A percentile compares a stretch with the other conserved stretches of the same genome.
phyloP scores from a whole-genome alignment of 2,113 vertebrate genomes.

The Tetrao urogallus region DNA sequence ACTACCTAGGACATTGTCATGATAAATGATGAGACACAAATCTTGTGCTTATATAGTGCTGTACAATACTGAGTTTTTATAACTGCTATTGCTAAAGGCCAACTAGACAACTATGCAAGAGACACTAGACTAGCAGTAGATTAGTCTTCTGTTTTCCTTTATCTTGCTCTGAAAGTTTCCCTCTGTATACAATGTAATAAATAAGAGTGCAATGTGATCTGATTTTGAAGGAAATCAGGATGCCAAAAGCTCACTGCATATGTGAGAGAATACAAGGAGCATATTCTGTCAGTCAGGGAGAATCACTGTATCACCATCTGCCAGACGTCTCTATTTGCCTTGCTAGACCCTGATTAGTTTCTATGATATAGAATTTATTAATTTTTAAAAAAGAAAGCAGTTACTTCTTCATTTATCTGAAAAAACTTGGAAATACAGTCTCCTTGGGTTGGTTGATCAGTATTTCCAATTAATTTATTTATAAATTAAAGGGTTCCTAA shows the following conservation, averaged over 20 bases:
- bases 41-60: not conserved
- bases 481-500: not conserved
- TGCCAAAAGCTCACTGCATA: not conserved
- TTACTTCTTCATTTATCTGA: not conserved
- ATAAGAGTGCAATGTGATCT: not conserved
- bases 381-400: not conserved
- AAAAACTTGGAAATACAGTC: not conserved
- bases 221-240: not conserved
- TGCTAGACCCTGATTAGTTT: not conserved
- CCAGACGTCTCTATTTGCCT: not conserved
- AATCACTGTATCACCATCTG: not conserved
- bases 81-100: not conserved
- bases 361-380: not conserved
- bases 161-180: not conserved
- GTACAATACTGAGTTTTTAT: not conserved
- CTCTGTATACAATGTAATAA: not conserved
- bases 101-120: not conserved
- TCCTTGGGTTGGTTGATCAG: not conserved
- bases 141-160: not conserved
- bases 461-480: not conserved
- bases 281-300: not conserved
- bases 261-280: not conserved
- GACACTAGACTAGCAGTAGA: not conserved
- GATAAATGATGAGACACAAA: not conserved
- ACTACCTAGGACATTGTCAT: not conserved